Evolutionary conservation across 2,797 vertebrate genomes (phyloP).

Genomic region (Astyanax mexicanus): DNA sequence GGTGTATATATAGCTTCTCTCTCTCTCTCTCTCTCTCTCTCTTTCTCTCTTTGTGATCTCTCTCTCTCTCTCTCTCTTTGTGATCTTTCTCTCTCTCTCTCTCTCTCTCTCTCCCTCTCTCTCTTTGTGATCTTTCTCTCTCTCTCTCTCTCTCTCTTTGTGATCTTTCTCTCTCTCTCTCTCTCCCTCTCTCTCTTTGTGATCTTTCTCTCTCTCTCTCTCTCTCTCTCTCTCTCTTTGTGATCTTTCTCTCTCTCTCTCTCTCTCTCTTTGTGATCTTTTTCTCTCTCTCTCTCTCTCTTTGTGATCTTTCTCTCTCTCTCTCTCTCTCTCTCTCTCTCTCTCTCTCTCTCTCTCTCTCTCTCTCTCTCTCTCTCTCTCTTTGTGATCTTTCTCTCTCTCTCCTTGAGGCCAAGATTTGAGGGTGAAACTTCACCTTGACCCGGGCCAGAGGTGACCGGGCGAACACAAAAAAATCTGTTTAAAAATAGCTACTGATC

Average conservation of each 20-base stretch:
- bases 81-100: constrained; percentile 45
- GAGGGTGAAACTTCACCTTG: constrained; percentile 62
- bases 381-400: constrained; percentile 28
- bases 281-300: constrained; percentile 46
- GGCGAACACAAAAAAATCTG: constrained; percentile 29
- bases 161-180: constrained; percentile 56
- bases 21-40: constrained; percentile 48
- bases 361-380: constrained; percentile 57
- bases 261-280: constrained; percentile 53
- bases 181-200: constrained; percentile 42
- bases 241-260: constrained; percentile 44
- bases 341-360: constrained; percentile 40
- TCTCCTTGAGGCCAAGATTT: constrained; percentile 45
- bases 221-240: constrained; percentile 52
- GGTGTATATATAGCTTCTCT: no score
- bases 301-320: constrained; percentile 45
- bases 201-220: constrained; percentile 51
- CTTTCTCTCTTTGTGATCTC: constrained; percentile 53
- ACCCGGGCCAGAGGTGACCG: constrained; percentile 54
- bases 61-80: constrained; percentile 52
- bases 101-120: constrained; percentile 56
- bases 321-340: constrained; percentile 44
- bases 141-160: constrained; percentile 47
- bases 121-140: no score
- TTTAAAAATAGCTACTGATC: constrained; percentile 50